phyloP scores from a whole-genome alignment of 2,797 vertebrate genomes.

The Sebastes itinus region DNA sequence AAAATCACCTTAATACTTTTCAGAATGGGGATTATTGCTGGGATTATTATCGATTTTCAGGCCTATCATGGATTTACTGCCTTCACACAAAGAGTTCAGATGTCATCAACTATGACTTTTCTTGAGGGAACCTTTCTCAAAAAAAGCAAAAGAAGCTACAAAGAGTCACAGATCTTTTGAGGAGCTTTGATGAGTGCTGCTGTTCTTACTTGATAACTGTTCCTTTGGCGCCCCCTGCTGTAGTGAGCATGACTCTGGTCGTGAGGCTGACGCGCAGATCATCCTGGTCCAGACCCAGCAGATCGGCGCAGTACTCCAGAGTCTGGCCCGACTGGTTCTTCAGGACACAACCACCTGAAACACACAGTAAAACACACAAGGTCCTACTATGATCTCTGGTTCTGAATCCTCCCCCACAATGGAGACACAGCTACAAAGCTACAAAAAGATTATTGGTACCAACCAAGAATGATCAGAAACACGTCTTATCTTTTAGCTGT shows the following conservation, averaged over 20 bases:
- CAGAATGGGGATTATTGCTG: not conserved
- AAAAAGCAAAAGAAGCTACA: not conserved
- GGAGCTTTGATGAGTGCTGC: no score
- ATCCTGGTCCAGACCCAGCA: constrained; percentile 93
- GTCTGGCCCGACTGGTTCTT: constrained; percentile 88
- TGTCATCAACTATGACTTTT: not conserved
- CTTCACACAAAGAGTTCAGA: not conserved
- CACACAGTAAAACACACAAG: not conserved
- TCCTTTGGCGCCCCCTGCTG: constrained; percentile 98
- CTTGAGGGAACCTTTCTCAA: not conserved
- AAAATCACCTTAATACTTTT: not conserved
- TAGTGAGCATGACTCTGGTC: constrained; percentile 96
- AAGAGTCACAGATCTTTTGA: not conserved
- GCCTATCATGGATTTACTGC: not conserved
- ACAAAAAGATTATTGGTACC: not conserved
- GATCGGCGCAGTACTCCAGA: constrained; percentile 89
- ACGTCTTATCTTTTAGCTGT: not conserved
- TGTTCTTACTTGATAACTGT: constrained; percentile 97
- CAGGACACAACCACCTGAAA: constrained; percentile 91
- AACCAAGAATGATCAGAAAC: not conserved
- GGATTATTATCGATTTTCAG: constrained; percentile 27
- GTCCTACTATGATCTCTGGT: not conserved
- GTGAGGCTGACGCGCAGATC: constrained; percentile 95
- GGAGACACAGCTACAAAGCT: not conserved
- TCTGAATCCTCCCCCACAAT: not conserved